Percentiles rank a stretch among this genome's conserved stretches.
These are phyloP conservation scores for Progne subis DNA, from an alignment of 2,113 vertebrate species.

Conservation along the genomic window DNA sequence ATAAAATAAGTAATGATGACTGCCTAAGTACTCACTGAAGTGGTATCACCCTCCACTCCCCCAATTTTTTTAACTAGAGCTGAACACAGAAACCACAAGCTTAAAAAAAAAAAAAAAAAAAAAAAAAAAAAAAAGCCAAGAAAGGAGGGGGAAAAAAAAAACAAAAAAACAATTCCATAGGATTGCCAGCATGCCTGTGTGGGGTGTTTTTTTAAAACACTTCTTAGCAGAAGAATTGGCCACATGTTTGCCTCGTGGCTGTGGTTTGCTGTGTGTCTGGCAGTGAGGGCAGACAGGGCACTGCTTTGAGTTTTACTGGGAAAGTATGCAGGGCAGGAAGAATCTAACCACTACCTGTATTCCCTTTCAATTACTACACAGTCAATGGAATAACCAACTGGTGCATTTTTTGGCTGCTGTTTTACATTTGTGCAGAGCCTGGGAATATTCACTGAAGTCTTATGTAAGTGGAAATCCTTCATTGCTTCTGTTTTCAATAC, in stretches of 20 bases:
- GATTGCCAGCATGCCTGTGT: neutral
- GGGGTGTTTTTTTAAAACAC: neutral
- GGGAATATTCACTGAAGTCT: neutral
- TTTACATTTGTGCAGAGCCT: neutral
- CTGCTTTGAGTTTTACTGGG: neutral
- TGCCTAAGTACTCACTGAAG: neutral
- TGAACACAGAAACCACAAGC: neutral
- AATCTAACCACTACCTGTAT: neutral
- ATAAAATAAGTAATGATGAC: neutral
- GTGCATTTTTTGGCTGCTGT: neutral
- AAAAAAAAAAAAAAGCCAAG: neutral
- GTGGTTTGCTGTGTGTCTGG: neutral
- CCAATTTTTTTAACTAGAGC: neutral
- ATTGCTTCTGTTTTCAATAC: neutral
- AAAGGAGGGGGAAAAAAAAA: neutral
- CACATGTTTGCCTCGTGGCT: neutral
- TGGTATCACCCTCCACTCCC: neutral
- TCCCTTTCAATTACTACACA: neutral
- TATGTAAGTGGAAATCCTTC: neutral
- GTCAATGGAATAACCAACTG: neutral
- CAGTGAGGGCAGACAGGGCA: neutral
- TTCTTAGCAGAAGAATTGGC: neutral
- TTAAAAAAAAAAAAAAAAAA: neutral
- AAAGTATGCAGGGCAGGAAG: neutral
- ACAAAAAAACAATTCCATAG: neutral